Conservation (phyloP, 2,888 invertebrate species). For the Archips crataeganus region DNA sequence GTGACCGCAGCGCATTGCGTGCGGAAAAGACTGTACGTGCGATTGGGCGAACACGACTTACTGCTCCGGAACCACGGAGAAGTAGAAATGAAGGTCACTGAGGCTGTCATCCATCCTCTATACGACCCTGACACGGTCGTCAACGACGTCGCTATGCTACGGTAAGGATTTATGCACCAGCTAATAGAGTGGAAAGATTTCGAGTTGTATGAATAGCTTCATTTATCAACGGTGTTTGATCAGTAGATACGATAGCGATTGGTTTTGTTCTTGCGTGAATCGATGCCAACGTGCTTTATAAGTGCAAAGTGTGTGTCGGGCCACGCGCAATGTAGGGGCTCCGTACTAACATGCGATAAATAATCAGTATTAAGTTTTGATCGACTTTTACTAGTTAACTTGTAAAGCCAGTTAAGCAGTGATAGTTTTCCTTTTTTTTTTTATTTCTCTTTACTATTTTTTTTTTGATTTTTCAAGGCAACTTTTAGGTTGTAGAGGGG, state of each 20-base stretch:
- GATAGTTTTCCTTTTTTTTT: no score
- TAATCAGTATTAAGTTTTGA: no score
- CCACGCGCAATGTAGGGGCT: no score
- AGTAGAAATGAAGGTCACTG: slow-evolving; percentile 90
- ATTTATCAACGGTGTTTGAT: slow-evolving; percentile 20
- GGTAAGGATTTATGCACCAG: slow-evolving; percentile 66
- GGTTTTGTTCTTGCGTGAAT: slow-evolving; percentile 22
- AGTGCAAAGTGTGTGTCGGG: no score
- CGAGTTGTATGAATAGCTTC: slow-evolving; percentile 10
- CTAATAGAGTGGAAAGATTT: slow-evolving; percentile 38
- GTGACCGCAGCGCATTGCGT: slow-evolving; percentile 96
- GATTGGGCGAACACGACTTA: slow-evolving; percentile 95
- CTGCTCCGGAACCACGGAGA: slow-evolving; percentile 91
- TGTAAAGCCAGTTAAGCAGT: no score
- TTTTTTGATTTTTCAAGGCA: no score
- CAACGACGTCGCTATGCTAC: slow-evolving; percentile 95
- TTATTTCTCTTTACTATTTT: no score
- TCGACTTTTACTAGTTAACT: no score
- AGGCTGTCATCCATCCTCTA: slow-evolving; percentile 92
- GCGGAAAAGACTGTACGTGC: slow-evolving; percentile 90
- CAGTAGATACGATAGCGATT: neutral
- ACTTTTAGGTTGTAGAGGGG: no score
- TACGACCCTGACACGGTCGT: slow-evolving; percentile 96
- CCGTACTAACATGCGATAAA: no score
- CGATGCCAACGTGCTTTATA: neutral